These are phyloP conservation scores for Drosophila atroscutellata DNA, from an alignment of 2,888 invertebrate species.

Conservation along the genomic window DNA sequence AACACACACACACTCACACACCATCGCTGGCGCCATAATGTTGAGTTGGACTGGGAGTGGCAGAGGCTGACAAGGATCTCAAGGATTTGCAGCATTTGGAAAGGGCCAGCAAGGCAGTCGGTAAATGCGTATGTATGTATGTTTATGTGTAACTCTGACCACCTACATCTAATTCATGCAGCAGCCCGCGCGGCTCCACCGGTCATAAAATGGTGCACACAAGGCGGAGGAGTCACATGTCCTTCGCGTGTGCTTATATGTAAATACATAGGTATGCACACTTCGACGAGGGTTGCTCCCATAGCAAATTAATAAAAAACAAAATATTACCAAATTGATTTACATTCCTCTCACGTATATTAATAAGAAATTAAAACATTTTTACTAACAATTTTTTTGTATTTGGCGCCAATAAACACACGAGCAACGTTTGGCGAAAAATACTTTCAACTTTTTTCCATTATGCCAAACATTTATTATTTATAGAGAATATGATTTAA, in stretches of 20 bases:
- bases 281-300: constrained; percentile 34
- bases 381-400: neutral
- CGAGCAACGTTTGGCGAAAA: neutral
- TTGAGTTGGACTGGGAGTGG: constrained; percentile 44
- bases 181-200: constrained; percentile 49
- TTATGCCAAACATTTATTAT: neutral
- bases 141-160: constrained; percentile 31
- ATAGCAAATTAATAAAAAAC: neutral
- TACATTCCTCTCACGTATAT: neutral
- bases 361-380: neutral
- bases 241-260: constrained; percentile 43
- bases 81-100: constrained; percentile 78
- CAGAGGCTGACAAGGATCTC: constrained; percentile 74
- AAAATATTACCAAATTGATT: neutral
- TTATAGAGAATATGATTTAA: neutral
- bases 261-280: constrained; percentile 2
- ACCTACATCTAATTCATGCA: constrained; percentile 72
- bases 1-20: constrained; percentile 22
- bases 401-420: neutral
- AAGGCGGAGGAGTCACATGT: constrained; percentile 45
- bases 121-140: neutral
- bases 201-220: constrained; percentile 59
- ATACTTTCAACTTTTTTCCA: neutral
- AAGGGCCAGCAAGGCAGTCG: constrained; percentile 34
- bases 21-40: constrained; percentile 42